Conservation (phyloP, 2,113 vertebrate species). For the Peromyscus maniculatus region DNA sequence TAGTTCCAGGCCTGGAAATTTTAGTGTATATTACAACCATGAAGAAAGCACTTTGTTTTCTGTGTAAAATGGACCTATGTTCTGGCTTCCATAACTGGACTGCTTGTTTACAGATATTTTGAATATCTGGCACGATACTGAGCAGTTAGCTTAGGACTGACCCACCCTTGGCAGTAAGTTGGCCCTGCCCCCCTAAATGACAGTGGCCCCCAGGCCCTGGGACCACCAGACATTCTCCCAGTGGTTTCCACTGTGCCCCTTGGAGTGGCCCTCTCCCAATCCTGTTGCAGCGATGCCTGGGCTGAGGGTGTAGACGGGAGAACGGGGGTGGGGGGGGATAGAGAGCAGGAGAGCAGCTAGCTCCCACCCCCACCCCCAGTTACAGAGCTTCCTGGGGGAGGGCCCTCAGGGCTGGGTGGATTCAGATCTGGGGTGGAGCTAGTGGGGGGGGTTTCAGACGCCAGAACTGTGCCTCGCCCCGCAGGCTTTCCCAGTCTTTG, state of each 20-base stretch:
- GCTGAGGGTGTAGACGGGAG: neutral
- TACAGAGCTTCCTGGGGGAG: conserved; percentile 26
- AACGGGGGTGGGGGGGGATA: too few species aligned
- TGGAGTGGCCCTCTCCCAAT: neutral
- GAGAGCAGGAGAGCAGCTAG: neutral
- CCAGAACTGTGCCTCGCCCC: neutral
- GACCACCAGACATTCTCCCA: neutral
- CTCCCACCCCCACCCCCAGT: neutral
- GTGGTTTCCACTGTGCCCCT: neutral
- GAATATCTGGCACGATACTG: conserved; percentile 57
- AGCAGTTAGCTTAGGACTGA: conserved; percentile 9
- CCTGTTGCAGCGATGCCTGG: neutral
- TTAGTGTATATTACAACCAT: conserved; percentile 34
- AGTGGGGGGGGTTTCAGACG: conserved; percentile 17
- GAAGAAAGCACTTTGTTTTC: conserved; percentile 68
- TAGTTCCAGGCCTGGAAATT: conserved; percentile 76
- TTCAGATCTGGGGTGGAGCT: neutral
- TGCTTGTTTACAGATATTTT: conserved; percentile 51
- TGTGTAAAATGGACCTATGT: conserved; percentile 62
- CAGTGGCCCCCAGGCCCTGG: neutral
- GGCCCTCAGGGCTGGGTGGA: neutral
- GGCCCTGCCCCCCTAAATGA: neutral
- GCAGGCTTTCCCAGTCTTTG: neutral
- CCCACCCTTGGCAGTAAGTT: neutral
- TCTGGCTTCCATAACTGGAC: conserved; percentile 15